These are phyloP conservation scores for Drosophila algonquin DNA, from an alignment of 2,888 invertebrate genomes.

Conservation along the genomic window DNA sequence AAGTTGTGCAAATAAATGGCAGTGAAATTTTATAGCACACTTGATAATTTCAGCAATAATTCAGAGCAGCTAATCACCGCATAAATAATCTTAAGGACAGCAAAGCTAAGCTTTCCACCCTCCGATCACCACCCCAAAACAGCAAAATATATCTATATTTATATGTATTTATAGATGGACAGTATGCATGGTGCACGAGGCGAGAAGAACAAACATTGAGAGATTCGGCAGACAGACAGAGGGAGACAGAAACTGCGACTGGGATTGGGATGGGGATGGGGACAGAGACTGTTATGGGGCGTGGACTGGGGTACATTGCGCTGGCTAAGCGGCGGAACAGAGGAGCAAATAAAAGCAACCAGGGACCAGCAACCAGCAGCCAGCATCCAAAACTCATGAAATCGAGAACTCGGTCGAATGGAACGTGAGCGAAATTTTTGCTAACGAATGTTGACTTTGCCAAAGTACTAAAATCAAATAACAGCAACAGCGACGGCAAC, in stretches of 20 bases:
- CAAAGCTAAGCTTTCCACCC: conserved; percentile 23
- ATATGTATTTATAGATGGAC: conserved; percentile 14
- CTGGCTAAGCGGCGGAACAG: conserved; percentile 52
- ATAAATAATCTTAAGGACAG: conserved; percentile 79
- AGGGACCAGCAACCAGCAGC: conserved; percentile 38
- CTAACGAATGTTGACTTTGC: conserved; percentile 77
- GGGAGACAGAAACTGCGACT: conserved; percentile 8
- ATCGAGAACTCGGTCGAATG: conserved; percentile 65
- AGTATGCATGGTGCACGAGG: conserved; percentile 39
- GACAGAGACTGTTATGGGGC: neutral
- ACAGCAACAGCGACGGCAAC: conserved; percentile 55
- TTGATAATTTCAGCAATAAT: conserved; percentile 81
- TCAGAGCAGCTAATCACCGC: conserved; percentile 81
- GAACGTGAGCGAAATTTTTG: conserved; percentile 74
- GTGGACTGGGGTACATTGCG: conserved; percentile 10
- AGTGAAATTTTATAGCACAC: conserved; percentile 80
- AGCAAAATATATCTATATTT: conserved; percentile 19
- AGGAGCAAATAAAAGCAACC: conserved; percentile 55
- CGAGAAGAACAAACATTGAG: conserved; percentile 37
- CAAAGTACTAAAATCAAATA: conserved; percentile 76
- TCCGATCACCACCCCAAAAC: neutral
- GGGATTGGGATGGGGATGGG: neutral
- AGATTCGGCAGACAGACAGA: conserved; percentile 3
- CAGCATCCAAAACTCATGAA: conserved; percentile 60
- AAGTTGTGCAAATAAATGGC: conserved; percentile 68